Evolutionary conservation across 2,113 vertebrate species (phyloP).

Genomic region (Dicerorhinus sumatrensis): DNA sequence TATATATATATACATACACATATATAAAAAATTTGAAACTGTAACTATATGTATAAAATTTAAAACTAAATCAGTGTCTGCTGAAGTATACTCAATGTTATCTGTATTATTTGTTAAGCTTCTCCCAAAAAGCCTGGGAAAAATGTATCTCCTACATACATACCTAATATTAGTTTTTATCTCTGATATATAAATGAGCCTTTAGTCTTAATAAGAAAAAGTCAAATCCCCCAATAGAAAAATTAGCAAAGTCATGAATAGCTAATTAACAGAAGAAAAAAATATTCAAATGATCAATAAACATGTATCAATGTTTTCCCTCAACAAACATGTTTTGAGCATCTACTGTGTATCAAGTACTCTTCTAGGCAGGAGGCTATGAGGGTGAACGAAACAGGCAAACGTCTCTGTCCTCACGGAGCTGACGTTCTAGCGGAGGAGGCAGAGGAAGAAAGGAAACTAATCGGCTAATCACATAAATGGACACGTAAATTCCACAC

Average conservation of each 20-base stretch:
- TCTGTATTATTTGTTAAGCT: not conserved
- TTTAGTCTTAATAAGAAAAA: not conserved
- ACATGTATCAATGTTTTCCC: not conserved
- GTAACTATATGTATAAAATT: too few species aligned
- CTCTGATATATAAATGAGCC: not conserved
- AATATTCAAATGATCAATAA: not conserved
- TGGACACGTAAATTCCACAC: not conserved
- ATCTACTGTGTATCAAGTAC: not conserved
- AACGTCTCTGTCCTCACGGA: not conserved
- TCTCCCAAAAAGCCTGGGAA: not conserved
- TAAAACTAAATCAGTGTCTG: not conserved
- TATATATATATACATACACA: too few species aligned
- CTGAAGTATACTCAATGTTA: not conserved
- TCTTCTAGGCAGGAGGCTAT: not conserved
- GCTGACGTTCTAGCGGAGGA: not conserved
- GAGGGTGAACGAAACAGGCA: not conserved
- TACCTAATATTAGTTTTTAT: not conserved
- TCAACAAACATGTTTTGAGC: not conserved
- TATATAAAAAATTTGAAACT: too few species aligned
- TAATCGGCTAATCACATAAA: not conserved
- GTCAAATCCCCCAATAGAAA: not conserved
- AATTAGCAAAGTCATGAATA: not conserved
- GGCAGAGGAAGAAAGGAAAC: not conserved
- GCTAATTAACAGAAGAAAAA: not conserved
- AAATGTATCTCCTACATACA: not conserved